Conservation (phyloP, 2,888 invertebrate species). For the Aquatica leii region DNA sequence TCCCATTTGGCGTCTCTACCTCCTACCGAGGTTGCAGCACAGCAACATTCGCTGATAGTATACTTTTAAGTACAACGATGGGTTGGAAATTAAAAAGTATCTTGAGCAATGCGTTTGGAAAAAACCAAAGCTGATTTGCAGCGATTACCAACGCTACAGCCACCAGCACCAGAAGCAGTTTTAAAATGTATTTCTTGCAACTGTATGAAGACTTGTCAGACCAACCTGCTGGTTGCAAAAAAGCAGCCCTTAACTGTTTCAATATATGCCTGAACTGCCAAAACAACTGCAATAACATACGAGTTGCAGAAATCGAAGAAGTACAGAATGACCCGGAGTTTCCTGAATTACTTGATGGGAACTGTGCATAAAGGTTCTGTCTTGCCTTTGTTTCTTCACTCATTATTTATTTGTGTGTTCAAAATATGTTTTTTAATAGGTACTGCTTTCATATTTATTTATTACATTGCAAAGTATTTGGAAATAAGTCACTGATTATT, state of each 20-base stretch:
- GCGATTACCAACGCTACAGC: slow-evolving; percentile 1
- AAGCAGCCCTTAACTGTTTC: neutral
- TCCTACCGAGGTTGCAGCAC: neutral
- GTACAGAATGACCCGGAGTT: too few species aligned
- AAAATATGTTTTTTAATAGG: too few species aligned
- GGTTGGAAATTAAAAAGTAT: neutral
- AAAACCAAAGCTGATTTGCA: neutral
- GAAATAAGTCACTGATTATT: too few species aligned
- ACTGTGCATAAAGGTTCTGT: too few species aligned
- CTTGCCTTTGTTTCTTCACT: too few species aligned
- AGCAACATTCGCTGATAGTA: neutral
- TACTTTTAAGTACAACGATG: neutral
- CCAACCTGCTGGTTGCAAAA: neutral
- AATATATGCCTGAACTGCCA: neutral
- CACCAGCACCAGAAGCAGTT: slow-evolving; percentile 3
- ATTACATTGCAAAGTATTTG: too few species aligned
- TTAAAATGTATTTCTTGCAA: too few species aligned
- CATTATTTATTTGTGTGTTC: too few species aligned
- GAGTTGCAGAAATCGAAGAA: slow-evolving; percentile 16
- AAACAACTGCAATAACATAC: slow-evolving; percentile 15
- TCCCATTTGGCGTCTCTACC: neutral
- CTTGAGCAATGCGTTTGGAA: neutral
- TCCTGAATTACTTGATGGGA: too few species aligned
- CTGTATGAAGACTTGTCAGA: neutral
- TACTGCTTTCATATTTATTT: too few species aligned